Evolutionary conservation across 35 echinoderm and acorn worm species (phyloP), one percentile per base, ranked within the genome.

Genomic region (Lytechinus pictus): DNA sequence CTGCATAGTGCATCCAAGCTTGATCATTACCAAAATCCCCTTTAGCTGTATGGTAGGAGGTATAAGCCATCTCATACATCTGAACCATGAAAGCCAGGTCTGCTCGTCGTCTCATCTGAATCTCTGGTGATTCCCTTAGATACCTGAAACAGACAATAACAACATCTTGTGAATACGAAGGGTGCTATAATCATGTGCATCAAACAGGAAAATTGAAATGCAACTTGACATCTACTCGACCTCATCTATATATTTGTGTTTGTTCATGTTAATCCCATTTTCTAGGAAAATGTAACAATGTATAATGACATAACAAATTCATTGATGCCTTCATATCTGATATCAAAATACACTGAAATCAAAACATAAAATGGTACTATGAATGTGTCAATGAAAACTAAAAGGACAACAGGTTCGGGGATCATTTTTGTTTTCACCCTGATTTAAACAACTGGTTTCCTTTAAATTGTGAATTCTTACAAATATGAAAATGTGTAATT

Each of bases 1-100:
- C 98, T 57, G 98, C 98, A 95, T 90, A 97, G 89, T 99, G 97
- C 95, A 98, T 94, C 96, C 97, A 99, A 53, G 98, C 98, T 71
- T 99, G 97, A 92, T 99, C 98, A 79, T 96, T 98, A 55, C 95
- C 96, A 72, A 98, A 99, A 89, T 99, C 98, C 58, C 98, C 96
- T 95, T 99, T 99, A 28, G 98, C 98, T 55, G 97, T 98, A 92
- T 98, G 98, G 58, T 98, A 99, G 2, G 98, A 99, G 19, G 96
- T 97, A 86, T 99, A 99, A 11, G 98, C 98, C 28, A 98, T 92
- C 72, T 99, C 98, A 86, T 99, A 99, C 95, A 98, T 98, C 96
- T 99, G 98, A 4, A 99, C 98, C 56, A 99, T 86, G 96, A 99
- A 99, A 33, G 98, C 97, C 91, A 99, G 93, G 87, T 99, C 98